phyloP scores from a whole-genome alignment of 2,797 vertebrate genomes.

The Crax fasciolata region DNA sequence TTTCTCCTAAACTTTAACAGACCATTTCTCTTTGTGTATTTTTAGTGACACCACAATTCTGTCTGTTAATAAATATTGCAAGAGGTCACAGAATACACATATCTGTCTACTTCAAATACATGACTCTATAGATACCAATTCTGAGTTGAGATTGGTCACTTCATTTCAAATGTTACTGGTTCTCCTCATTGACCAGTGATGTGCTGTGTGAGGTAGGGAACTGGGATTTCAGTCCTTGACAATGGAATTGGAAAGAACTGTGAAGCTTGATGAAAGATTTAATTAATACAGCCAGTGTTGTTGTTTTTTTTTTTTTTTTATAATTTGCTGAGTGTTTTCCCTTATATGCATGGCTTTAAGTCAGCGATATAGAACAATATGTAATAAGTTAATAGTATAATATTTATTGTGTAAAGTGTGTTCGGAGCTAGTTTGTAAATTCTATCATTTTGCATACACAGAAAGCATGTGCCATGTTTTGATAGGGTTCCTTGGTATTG shows the following conservation, averaged over 20 bases:
- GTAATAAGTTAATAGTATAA: not conserved
- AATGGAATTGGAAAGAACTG: not conserved
- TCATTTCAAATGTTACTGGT: not conserved
- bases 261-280: not conserved
- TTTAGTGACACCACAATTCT: not conserved
- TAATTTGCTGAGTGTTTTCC: not conserved
- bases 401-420: not conserved
- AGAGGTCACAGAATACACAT: not conserved
- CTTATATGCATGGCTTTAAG: not conserved
- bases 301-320: not conserved
- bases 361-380: not conserved
- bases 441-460: not conserved
- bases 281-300: not conserved
- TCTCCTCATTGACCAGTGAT: not conserved
- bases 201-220: not conserved
- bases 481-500: not conserved
- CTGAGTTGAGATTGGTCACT: not conserved
- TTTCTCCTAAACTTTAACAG: not conserved
- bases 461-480: not conserved
- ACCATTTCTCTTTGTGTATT: not conserved
- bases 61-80: not conserved
- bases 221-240: not conserved
- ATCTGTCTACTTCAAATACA: not conserved
- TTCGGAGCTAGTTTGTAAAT: not conserved
- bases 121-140: not conserved